Percentiles rank a stretch among this genome's conserved stretches.
These are phyloP conservation scores for Axea sp. DNA, from an alignment of 2,888 invertebrate species.

Conservation along the genomic window DNA sequence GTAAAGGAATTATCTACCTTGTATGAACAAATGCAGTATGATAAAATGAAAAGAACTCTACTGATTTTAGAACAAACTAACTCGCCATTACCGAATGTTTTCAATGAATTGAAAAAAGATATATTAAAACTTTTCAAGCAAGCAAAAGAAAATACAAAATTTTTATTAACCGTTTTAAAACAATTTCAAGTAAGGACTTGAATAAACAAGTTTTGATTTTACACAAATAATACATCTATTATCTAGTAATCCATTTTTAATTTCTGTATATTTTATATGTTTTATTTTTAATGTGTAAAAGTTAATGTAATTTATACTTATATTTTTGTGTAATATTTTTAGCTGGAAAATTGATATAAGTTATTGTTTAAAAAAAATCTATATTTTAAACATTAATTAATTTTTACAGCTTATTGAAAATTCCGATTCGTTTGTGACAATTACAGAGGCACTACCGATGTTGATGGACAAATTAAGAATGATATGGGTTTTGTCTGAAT, in stretches of 20 bases:
- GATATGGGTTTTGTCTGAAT: conserved; percentile 94
- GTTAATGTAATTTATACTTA: too few species aligned
- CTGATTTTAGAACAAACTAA: conserved; percentile 81
- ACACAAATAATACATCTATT: too few species aligned
- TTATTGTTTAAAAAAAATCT: too few species aligned
- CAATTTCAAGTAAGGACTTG: conserved; percentile 83
- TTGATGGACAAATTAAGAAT: conserved; percentile 92
- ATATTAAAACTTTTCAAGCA: conserved; percentile 83
- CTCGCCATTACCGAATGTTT: conserved; percentile 76
- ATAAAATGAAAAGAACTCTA: conserved; percentile 83
- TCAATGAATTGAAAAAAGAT: conserved; percentile 3
- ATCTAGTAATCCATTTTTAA: too few species aligned
- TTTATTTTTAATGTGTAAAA: too few species aligned
- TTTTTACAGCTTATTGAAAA: conserved; percentile 84
- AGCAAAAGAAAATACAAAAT: conserved; percentile 89
- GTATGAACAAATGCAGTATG: conserved; percentile 90
- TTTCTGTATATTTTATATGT: too few species aligned
- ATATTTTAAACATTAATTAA: background rate
- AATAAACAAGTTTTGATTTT: too few species aligned
- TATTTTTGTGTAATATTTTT: too few species aligned
- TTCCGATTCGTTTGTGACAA: conserved; percentile 85
- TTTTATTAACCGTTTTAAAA: conserved; percentile 86
- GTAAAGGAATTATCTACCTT: conserved; percentile 88
- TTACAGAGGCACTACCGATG: conserved; percentile 87
- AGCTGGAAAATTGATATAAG: too few species aligned